Evolutionary conservation across 2,797 vertebrate species (phyloP).

Genomic region (Salarias fasciatus): DNA sequence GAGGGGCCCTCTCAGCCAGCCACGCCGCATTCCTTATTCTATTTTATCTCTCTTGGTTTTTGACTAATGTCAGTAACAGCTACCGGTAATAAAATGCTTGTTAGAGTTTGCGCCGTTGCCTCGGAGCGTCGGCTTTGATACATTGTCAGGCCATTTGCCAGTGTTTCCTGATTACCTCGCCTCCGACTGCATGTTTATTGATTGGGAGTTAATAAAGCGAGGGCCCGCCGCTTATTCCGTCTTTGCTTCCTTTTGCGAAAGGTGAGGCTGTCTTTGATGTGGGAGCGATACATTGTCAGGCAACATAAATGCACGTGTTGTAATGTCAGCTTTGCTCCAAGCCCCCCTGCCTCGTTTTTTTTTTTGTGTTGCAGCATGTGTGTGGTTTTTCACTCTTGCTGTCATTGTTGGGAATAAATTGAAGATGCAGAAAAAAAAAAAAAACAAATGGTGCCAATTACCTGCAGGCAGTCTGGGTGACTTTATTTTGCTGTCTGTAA

Average conservation of each 20-base stretch:
- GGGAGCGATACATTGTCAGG: conserved; percentile 85
- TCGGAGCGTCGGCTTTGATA: conserved; percentile 97
- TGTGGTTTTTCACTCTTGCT: conserved; percentile 29
- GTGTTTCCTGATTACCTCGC: conserved; percentile 98
- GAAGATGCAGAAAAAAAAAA: conserved; percentile 30
- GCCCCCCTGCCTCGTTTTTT: conserved; percentile 17
- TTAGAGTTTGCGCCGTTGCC: conserved; percentile 94
- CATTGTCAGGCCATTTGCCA: conserved; percentile 96
- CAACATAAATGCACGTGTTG: conserved; percentile 61
- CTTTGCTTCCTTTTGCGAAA: conserved; percentile 83
- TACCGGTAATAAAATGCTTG: conserved; percentile 99
- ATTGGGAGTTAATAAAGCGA: conserved; percentile 97
- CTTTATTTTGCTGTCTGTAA: conserved; percentile 56
- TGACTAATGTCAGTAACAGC: conserved; percentile 99
- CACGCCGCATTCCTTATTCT: conserved; percentile 92
- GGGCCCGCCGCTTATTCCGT: conserved; percentile 77
- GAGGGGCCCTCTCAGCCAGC: conserved; percentile 88
- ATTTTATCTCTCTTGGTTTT: conserved; percentile 99
- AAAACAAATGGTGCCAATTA: conserved; percentile 70
- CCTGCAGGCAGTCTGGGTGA: conserved; percentile 52
- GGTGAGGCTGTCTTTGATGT: conserved; percentile 92
- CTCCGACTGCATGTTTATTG: conserved; percentile 97
- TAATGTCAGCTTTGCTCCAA: conserved; percentile 64
- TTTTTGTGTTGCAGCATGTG: conserved; percentile 7
- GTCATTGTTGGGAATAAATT: conserved; percentile 59